A percentile compares a stretch with the other conserved stretches of the same genome.
Evolutionary conservation across 2,888 invertebrate species (phyloP).

Genomic region (Corythucha ciliata): DNA sequence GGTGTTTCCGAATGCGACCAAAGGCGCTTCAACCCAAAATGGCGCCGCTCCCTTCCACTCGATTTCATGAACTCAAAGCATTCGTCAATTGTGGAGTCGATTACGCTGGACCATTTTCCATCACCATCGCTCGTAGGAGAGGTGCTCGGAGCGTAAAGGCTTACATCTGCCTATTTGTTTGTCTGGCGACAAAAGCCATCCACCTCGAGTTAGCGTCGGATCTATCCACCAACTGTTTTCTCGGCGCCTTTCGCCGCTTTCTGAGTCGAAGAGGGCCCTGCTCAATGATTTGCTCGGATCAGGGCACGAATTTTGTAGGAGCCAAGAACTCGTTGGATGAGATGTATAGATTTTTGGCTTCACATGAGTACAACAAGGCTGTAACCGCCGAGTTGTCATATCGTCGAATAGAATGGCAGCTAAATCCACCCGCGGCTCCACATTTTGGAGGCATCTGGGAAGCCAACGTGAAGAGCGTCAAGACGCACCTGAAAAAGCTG

Average conservation of each 20-base stretch:
- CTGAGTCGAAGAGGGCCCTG: too few species aligned
- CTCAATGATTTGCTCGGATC: neutral
- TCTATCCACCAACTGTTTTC: too few species aligned
- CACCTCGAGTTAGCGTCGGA: too few species aligned
- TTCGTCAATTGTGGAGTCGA: too few species aligned
- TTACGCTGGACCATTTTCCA: too few species aligned
- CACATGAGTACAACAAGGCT: neutral
- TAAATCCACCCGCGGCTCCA: neutral
- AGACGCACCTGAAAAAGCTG: too few species aligned
- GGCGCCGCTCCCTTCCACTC: conserved; percentile 18
- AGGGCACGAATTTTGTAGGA: neutral
- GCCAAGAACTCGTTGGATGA: conserved; percentile 1
- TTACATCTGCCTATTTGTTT: too few species aligned
- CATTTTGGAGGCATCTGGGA: conserved; percentile 1
- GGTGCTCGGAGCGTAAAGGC: too few species aligned
- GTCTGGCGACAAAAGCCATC: too few species aligned
- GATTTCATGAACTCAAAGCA: conserved; percentile 1
- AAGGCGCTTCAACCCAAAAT: conserved; percentile 15
- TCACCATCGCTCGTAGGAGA: too few species aligned
- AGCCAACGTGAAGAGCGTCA: too few species aligned
- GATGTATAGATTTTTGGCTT: neutral
- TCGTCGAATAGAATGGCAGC: neutral
- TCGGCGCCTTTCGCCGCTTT: too few species aligned
- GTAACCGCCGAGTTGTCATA: neutral
- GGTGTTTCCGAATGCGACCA: conserved; percentile 6